phyloP scores from a whole-genome alignment of 2,797 vertebrate genomes.

The Sebastes umbrosus region DNA sequence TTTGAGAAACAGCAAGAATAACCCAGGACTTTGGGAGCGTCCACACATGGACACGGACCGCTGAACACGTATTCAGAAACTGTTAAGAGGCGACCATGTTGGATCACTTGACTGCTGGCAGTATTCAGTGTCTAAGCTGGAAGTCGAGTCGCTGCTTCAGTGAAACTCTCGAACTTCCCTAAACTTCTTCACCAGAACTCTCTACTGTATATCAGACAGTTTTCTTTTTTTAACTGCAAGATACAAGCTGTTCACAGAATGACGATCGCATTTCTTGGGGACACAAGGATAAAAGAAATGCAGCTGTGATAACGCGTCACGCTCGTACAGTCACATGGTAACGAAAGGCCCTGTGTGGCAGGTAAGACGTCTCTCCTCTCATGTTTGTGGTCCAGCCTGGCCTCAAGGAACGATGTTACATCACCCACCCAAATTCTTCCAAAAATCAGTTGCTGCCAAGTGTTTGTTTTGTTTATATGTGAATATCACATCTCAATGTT shows the following conservation, averaged over 20 bases:
- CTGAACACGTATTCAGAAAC: constrained; percentile 34
- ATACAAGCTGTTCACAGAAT: constrained; percentile 35
- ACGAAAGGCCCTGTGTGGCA: constrained; percentile 34
- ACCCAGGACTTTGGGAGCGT: constrained; percentile 57
- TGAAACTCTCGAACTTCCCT: constrained; percentile 37
- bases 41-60: constrained; percentile 45
- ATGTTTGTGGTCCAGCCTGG: constrained; percentile 38
- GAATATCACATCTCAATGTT: constrained; percentile 77
- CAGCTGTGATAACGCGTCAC: constrained; percentile 25
- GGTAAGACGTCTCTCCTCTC: constrained; percentile 15
- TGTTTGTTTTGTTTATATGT: constrained; percentile 71
- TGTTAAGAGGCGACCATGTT: constrained; percentile 37
- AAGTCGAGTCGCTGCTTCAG: constrained; percentile 37
- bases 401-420: constrained; percentile 33
- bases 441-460: constrained; percentile 64
- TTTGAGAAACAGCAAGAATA: constrained; percentile 67
- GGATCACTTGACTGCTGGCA: constrained; percentile 74
- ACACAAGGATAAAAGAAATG: constrained; percentile 50
- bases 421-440: constrained; percentile 66
- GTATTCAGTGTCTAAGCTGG: constrained; percentile 64
- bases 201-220: constrained; percentile 35
- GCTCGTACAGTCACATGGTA: not conserved
- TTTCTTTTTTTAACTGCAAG: constrained; percentile 15
- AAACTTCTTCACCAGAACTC: constrained; percentile 49
- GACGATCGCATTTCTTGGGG: constrained; percentile 49